phyloP scores from a whole-genome alignment of 2,113 vertebrate species.

The Galeopterus variegatus region DNA sequence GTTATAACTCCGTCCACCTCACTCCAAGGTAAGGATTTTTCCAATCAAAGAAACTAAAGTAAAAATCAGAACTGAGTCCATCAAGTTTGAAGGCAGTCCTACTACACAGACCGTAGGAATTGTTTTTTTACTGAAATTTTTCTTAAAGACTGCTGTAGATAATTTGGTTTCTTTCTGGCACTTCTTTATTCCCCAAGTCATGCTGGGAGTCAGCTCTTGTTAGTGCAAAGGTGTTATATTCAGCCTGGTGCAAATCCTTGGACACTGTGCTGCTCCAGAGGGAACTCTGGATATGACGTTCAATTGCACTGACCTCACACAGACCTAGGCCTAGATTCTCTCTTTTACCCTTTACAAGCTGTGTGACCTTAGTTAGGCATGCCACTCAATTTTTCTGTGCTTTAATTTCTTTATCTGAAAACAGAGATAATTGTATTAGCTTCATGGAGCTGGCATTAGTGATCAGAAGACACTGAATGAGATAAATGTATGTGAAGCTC shows the following conservation, averaged over 20 bases:
- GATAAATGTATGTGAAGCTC: not conserved
- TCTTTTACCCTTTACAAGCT: not conserved
- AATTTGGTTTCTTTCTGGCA: not conserved
- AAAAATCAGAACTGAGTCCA: slow-evolving; percentile 80
- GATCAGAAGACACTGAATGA: not conserved
- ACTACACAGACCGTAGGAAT: not conserved
- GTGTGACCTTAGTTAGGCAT: not conserved
- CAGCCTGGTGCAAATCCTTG: not conserved
- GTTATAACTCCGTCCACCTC: slow-evolving; percentile 80
- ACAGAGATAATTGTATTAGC: not conserved
- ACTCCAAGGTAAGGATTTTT: slow-evolving; percentile 72
- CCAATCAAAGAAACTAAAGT: slow-evolving; percentile 79
- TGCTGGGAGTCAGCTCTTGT: not conserved
- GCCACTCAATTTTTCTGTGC: not conserved
- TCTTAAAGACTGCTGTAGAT: not conserved
- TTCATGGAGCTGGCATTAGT: not conserved
- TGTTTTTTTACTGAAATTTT: not conserved
- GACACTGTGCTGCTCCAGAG: not conserved
- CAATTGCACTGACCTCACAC: not conserved
- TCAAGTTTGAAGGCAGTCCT: slow-evolving; percentile 82
- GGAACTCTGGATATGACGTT: not conserved
- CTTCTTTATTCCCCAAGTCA: not conserved
- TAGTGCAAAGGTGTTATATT: not conserved
- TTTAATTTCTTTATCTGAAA: not conserved
- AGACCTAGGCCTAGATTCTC: not conserved